phyloP scores from a whole-genome alignment of 2,888 invertebrate species.

The Orchesellides sinensis region DNA sequence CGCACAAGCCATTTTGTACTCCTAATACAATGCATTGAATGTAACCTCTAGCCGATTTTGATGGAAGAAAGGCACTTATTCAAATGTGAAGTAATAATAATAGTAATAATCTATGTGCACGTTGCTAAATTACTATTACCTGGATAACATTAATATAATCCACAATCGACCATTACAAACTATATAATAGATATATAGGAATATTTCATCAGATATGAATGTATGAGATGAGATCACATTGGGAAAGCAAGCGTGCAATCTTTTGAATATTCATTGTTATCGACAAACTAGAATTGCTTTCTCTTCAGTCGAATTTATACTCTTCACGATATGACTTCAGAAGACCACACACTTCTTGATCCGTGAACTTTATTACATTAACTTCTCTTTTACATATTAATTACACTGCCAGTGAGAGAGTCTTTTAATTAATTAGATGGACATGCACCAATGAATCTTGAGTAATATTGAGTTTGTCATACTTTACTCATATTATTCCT shows the following conservation, averaged over 20 bases:
- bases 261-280: constrained; percentile 52
- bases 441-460: constrained; percentile 21
- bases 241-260: constrained; percentile 34
- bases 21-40: too few relatives aligned
- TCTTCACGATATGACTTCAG: neutral
- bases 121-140: constrained; percentile 46
- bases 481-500: too few relatives aligned
- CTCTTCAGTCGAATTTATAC: neutral
- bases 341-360: neutral
- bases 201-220: too few relatives aligned
- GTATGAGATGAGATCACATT: too few relatives aligned
- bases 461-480: too few relatives aligned
- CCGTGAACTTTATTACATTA: neutral
- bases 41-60: too few relatives aligned
- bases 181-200: too few relatives aligned
- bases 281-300: constrained; percentile 10
- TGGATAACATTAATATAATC: constrained; percentile 36
- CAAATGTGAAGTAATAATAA: too few relatives aligned
- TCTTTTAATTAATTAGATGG: constrained; percentile 43
- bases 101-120: too few relatives aligned
- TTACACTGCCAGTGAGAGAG: constrained; percentile 33
- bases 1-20: constrained; percentile 18
- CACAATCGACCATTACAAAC: too few relatives aligned
- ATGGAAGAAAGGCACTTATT: too few relatives aligned
- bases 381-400: constrained; percentile 33